Percentiles rank a stretch among this genome's conserved stretches.
phyloP scores from a whole-genome alignment of 2,888 invertebrate genomes.

The Syrphus vitripennis region DNA sequence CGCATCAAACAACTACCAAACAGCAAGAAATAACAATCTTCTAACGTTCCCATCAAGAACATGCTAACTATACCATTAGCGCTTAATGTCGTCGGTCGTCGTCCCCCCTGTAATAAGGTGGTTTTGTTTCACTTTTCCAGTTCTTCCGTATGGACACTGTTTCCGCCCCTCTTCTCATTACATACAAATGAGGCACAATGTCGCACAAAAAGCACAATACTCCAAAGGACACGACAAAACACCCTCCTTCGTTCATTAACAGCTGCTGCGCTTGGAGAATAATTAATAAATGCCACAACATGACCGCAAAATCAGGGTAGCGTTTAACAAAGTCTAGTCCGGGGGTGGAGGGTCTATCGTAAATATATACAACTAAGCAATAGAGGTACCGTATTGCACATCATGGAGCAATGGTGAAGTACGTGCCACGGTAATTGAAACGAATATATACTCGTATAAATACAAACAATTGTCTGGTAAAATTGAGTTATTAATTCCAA shows the following conservation, averaged over 20 bases:
- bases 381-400: conserved; percentile 5
- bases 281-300: conserved; percentile 71
- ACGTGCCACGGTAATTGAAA: conserved; percentile 47
- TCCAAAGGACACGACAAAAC: conserved; percentile 11
- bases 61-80: conserved; percentile 69
- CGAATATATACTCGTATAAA: conserved; percentile 32
- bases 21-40: conserved; percentile 54
- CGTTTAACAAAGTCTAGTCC: conserved; percentile 31
- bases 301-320: conserved; percentile 63
- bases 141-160: neutral
- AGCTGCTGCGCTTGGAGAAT: conserved; percentile 71
- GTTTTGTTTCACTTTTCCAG: neutral
- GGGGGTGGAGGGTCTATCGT: neutral
- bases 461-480: conserved; percentile 62
- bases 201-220: conserved; percentile 47
- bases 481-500: conserved; percentile 67
- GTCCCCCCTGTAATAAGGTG: neutral
- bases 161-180: conserved; percentile 47
- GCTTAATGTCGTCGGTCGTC: conserved; percentile 26
- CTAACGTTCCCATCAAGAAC: conserved; percentile 66
- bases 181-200: conserved; percentile 63
- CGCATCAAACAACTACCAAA: conserved; percentile 62
- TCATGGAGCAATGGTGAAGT: neutral
- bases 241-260: conserved; percentile 66
- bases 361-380: neutral